Conservation (phyloP, 2,888 invertebrate genomes). For the Leucania comma region DNA sequence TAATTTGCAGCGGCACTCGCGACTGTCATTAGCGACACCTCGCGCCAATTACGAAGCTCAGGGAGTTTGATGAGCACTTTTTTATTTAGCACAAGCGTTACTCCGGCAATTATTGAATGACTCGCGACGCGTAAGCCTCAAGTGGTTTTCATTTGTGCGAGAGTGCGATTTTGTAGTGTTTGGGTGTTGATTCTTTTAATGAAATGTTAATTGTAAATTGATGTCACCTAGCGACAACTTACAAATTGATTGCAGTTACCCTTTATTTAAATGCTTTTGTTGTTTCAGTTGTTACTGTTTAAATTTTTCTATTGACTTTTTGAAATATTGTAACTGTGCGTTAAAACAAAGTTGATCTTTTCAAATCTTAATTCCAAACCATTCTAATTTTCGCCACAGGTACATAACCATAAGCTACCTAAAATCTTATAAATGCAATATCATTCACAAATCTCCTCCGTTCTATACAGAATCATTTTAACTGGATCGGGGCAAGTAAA, state of each 20-base stretch:
- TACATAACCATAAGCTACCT: neutral
- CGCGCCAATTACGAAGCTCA: conserved; percentile 88
- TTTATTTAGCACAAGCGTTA: conserved; percentile 88
- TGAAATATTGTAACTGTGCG: neutral
- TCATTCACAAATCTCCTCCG: conserved; percentile 21
- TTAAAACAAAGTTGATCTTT: neutral
- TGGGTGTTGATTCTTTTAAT: conserved; percentile 72
- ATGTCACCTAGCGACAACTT: conserved; percentile 38
- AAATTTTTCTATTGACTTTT: neutral
- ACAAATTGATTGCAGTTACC: conserved; percentile 37
- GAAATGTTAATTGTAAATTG: conserved; percentile 66
- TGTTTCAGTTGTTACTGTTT: conserved; percentile 19
- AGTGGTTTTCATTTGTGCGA: conserved; percentile 73
- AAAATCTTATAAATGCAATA: conserved; percentile 19
- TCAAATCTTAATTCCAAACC: neutral
- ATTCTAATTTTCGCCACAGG: neutral
- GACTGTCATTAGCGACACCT: conserved; percentile 90
- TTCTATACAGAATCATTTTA: conserved; percentile 30
- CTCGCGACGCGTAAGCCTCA: conserved; percentile 80
- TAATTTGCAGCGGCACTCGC: conserved; percentile 86
- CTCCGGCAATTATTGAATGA: conserved; percentile 88
- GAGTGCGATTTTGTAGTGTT: conserved; percentile 72
- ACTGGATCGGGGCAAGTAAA: conserved; percentile 62
- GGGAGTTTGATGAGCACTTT: conserved; percentile 88
- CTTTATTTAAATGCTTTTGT: conserved; percentile 14